Percentiles rank a stretch among this genome's conserved stretches.
Evolutionary conservation across 2,797 vertebrate genomes (phyloP).

Genomic region (Lutjanus campechanus): DNA sequence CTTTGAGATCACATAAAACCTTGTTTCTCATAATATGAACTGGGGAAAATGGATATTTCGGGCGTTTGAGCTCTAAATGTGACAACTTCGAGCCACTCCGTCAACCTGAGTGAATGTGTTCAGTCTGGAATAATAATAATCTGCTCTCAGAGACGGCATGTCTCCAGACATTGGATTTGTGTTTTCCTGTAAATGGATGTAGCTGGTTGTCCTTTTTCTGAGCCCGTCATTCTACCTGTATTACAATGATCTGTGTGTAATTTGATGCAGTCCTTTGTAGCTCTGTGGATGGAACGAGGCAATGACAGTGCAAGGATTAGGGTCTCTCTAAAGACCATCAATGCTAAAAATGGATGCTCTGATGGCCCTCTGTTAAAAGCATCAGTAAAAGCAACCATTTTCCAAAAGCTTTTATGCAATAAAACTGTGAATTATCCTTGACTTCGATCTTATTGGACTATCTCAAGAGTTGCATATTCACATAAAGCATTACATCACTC

Average conservation of each 20-base stretch:
- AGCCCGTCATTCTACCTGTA: slow-evolving; percentile 26
- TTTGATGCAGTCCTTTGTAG: slow-evolving; percentile 40
- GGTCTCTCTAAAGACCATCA: slow-evolving; percentile 44
- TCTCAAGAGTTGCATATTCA: slow-evolving; percentile 7
- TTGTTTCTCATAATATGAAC: not conserved
- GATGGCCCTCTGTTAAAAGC: slow-evolving; percentile 38
- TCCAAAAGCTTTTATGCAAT: slow-evolving; percentile 31
- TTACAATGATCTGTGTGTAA: slow-evolving; percentile 62
- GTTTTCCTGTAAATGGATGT: slow-evolving; percentile 37
- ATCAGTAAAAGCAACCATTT: slow-evolving; percentile 33
- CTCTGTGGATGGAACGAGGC: slow-evolving; percentile 25
- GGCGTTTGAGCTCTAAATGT: not conserved
- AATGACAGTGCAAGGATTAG: slow-evolving; percentile 43
- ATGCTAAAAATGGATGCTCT: slow-evolving; percentile 63
- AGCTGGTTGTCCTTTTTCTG: slow-evolving; percentile 28
- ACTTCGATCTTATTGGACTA: slow-evolving; percentile 16
- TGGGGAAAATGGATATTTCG: not conserved
- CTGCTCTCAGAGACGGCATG: slow-evolving; percentile 15
- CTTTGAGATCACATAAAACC: not conserved
- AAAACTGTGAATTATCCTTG: slow-evolving; percentile 10
- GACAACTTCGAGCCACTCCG: not conserved
- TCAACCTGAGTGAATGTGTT: slow-evolving; percentile 20
- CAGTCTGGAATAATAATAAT: slow-evolving; percentile 6
- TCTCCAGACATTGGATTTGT: slow-evolving; percentile 44
- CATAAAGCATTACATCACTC: slow-evolving; percentile 16